Percentiles rank a stretch among this genome's conserved stretches.
Evolutionary conservation across 2,113 vertebrate genomes (phyloP).

Genomic region (Heptranchias perlo): DNA sequence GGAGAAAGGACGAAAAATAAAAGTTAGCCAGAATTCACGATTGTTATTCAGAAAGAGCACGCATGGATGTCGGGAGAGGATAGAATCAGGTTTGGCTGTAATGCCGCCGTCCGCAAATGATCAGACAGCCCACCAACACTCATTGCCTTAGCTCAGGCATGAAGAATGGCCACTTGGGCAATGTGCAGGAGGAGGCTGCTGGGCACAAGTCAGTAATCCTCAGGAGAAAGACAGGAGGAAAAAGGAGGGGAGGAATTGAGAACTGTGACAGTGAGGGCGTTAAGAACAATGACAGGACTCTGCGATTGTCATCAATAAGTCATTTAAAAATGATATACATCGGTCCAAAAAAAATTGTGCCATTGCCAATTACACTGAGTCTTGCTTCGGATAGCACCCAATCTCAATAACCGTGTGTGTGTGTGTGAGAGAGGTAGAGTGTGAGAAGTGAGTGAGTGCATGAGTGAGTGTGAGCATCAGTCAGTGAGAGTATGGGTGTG

Average conservation of each 20-base stretch:
- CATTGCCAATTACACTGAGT: no score
- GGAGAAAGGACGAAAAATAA: background rate
- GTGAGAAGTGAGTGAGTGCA: no score
- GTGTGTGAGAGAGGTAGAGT: constrained; percentile 46
- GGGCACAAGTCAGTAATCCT: background rate
- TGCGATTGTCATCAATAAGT: no score
- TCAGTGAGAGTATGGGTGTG: no score
- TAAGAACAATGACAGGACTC: background rate
- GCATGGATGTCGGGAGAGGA: background rate
- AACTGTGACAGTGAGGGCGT: background rate
- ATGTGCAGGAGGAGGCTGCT: background rate
- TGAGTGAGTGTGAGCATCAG: no score
- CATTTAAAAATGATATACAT: background rate
- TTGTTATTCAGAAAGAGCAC: background rate
- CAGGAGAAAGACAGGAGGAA: background rate
- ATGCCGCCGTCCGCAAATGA: background rate
- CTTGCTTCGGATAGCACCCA: background rate
- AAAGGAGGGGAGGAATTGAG: background rate
- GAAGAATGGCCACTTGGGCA: background rate
- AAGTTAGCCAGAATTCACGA: background rate
- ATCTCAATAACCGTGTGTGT: constrained; percentile 40
- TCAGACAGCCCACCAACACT: background rate
- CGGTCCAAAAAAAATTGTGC: background rate
- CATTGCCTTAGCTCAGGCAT: background rate
- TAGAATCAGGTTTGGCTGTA: background rate